Conservation (phyloP, 1,140 invertebrate genomes). For the Sarcophaga bullata region DNA sequence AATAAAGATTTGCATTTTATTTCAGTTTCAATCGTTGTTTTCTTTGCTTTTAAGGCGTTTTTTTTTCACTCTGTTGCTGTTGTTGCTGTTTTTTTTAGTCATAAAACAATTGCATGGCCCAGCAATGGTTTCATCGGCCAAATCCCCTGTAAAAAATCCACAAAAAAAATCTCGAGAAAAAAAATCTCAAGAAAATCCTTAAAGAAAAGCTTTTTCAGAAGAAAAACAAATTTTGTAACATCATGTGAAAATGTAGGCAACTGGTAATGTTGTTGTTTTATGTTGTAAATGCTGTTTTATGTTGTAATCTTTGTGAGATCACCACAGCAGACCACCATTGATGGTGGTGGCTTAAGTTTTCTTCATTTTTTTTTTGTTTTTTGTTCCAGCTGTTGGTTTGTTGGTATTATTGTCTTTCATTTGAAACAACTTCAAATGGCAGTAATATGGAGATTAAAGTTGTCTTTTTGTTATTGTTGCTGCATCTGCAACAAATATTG, state of each 20-base stretch:
- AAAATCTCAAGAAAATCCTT: background rate
- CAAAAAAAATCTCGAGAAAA: background rate
- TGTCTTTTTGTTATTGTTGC: too few species aligned
- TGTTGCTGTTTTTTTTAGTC: background rate
- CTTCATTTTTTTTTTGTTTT: background rate
- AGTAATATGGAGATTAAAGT: background rate
- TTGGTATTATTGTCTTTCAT: too few species aligned
- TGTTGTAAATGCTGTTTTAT: conserved; percentile 31
- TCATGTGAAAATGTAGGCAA: conserved; percentile 28
- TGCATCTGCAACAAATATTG: too few species aligned
- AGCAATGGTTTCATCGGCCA: background rate
- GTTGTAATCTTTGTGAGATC: conserved; percentile 22
- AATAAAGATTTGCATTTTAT: conserved; percentile 35
- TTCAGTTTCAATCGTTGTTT: background rate
- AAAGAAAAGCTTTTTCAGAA: background rate
- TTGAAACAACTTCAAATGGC: background rate
- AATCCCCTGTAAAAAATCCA: background rate
- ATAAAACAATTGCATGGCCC: conserved; percentile 24
- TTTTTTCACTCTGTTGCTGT: too few species aligned
- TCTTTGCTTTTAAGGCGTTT: conserved; percentile 33
- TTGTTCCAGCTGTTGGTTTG: background rate
- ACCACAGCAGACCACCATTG: conserved; percentile 30
- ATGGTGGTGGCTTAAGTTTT: background rate
- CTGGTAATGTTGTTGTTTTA: background rate
- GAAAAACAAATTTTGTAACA: conserved; percentile 7